These are phyloP conservation scores for Octodonta nipae DNA, from an alignment of 2,888 invertebrate species.

Conservation along the genomic window DNA sequence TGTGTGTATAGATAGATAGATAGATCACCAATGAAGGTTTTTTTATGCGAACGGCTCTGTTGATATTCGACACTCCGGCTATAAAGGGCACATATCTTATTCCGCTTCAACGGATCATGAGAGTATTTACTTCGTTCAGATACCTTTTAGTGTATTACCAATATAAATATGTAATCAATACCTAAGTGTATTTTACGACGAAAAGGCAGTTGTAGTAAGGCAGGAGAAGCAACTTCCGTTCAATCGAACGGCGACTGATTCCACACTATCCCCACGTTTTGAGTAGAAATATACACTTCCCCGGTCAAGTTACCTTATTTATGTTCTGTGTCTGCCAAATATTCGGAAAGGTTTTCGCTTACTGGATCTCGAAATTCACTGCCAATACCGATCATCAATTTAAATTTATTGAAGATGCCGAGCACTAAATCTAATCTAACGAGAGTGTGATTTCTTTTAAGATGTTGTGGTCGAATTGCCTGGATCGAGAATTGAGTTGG, in stretches of 20 bases:
- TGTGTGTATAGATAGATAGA: too few species aligned
- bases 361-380: not conserved
- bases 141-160: constrained; percentile 20
- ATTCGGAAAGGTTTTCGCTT: constrained; percentile 5
- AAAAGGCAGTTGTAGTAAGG: constrained; percentile 18
- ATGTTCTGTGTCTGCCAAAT: constrained; percentile 7
- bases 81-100: too few species aligned
- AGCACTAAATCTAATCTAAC: too few species aligned
- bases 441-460: too few species aligned
- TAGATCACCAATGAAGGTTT: too few species aligned
- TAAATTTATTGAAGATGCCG: too few species aligned
- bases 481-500: too few species aligned
- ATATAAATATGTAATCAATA: constrained; percentile 24
- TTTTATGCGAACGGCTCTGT: too few species aligned
- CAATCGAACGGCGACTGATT: constrained; percentile 15
- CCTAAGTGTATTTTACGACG: constrained; percentile 20
- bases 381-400: too few species aligned
- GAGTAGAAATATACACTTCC: constrained; percentile 2
- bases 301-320: constrained; percentile 1
- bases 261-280: constrained; percentile 11
- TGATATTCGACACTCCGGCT: too few species aligned
- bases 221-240: constrained; percentile 17
- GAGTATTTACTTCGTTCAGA: constrained; percentile 13
- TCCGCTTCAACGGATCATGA: too few species aligned
- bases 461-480: too few species aligned